Base-by-base conservation (phyloP, 2,797 vertebrate genomes). In the Synaphobranchus kaupii region DNA sequence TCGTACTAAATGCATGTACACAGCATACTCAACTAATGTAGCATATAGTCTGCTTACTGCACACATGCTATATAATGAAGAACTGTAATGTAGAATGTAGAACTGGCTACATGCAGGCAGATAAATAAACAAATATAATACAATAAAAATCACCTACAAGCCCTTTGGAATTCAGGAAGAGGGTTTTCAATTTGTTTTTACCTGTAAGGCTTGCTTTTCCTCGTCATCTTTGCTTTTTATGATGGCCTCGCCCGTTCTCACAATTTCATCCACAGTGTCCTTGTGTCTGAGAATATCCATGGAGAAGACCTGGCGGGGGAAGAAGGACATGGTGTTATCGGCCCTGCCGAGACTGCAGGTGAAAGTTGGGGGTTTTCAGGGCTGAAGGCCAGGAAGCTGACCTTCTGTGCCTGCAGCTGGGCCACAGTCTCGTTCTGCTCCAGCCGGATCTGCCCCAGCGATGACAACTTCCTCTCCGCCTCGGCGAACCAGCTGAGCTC, bases 251-350 rank as follows among this genome's bases (percentile, higher is more conserved):
- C 96, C 97, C 82, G 97, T 97, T 92, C 97, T 97, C 85, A 98
- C 95, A 86, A 99, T 97, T 88, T 97, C 96, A 94, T 99, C 99
- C 92, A 99, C 96, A 82, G 95, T 91, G 91, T 99, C 98, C 93
- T 98, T 99, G 94, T 99, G 99, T 89, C 97, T 97, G 96, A 99
- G 96, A 91, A 99, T 97, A 93, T 99, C 97, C 97, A 99, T 98
- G 88, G 98, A 98, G 92, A 99, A 99, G 90, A 94, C 96, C 99
- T 99, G 93, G 48, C 90, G 92, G 48, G 73, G 31, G 89, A 83
- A 86, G 82, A 93, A 89, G 89, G 68, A 89, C 92, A 89, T 80
- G n/a, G 47, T 71, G 81, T 60, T 44, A 87, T 4, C 0, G 68
- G 34, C 63, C 82, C 17, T 85, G 87, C 12, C 89, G 81, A 93